These are phyloP conservation scores for Trichogramma dendrolimi DNA, from an alignment of 2,888 invertebrate genomes.

Conservation along the genomic window DNA sequence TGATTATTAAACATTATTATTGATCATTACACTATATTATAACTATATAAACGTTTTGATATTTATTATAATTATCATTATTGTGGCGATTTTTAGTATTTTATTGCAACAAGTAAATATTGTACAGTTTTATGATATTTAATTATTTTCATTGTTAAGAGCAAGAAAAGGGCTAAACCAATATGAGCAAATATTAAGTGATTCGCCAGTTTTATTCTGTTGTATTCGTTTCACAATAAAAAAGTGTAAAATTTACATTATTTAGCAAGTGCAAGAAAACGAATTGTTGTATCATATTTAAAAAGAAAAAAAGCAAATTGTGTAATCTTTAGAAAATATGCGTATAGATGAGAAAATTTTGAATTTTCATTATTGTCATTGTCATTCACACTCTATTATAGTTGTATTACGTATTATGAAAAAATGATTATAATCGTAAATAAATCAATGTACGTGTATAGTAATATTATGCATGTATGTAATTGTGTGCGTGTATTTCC, in stretches of 20 bases:
- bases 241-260: conserved; percentile 12
- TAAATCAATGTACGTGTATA: conserved; percentile 26
- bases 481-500: too few relatives aligned
- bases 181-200: conserved; percentile 23
- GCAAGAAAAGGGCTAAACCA: conserved; percentile 28
- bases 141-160: conserved; percentile 24
- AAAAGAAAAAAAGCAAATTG: conserved; percentile 22
- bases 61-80: conserved; percentile 34
- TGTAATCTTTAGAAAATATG: conserved; percentile 20
- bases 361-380: conserved; percentile 30
- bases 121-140: conserved; percentile 27
- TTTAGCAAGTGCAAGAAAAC: conserved; percentile 21
- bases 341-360: conserved; percentile 24
- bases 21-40: conserved; percentile 21
- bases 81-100: conserved; percentile 34
- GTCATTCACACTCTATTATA: conserved; percentile 28
- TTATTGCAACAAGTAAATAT: conserved; percentile 27
- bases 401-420: conserved; percentile 28
- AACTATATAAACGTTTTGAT: neutral
- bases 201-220: conserved; percentile 7
- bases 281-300: conserved; percentile 23
- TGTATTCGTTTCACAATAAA: conserved; percentile 20
- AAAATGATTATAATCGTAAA: neutral
- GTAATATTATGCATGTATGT: neutral
- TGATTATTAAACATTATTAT: conserved; percentile 33